These are phyloP conservation scores for Cliona cf. orientalis DNA, from an alignment of 37 sponge, comb jelly and placozoan genomes.

Conservation along the genomic window DNA sequence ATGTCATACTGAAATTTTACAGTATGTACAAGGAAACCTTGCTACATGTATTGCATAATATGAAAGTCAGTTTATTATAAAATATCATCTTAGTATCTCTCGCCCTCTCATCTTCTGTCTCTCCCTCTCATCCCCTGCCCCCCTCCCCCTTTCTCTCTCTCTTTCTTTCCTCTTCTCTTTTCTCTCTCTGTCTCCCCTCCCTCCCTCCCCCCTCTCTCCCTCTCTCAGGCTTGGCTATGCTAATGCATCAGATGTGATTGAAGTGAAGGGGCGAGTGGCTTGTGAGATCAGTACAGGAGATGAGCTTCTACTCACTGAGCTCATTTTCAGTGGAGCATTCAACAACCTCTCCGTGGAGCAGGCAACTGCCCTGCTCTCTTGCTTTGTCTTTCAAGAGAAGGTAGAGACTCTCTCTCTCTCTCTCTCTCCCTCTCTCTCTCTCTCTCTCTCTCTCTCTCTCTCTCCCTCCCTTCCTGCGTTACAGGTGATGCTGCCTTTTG, in stretches of 20 bases:
- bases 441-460: slow-evolving; percentile 41
- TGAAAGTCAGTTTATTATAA: too few species aligned
- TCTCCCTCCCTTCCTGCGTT: slow-evolving; percentile 30
- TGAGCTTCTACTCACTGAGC: slow-evolving; percentile 92
- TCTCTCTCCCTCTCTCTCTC: slow-evolving; percentile 36
- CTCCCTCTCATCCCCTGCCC: too few species aligned
- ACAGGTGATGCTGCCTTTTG: too few species aligned
- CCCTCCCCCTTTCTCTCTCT: too few species aligned
- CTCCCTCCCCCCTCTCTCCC: background rate
- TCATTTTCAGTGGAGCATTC: slow-evolving; percentile 98
- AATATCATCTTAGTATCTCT: too few species aligned
- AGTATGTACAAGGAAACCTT: too few species aligned
- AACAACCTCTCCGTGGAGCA: slow-evolving; percentile 95
- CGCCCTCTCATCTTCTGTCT: too few species aligned
- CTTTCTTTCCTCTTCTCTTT: too few species aligned
- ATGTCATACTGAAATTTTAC: too few species aligned
- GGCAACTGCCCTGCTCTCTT: slow-evolving; percentile 90
- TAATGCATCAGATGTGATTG: slow-evolving; percentile 95
- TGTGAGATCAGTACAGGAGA: slow-evolving; percentile 98
- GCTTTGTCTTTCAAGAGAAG: slow-evolving; percentile 98
- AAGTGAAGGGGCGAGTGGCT: slow-evolving; percentile 97
- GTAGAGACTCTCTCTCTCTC: too few species aligned
- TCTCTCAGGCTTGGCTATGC: slow-evolving; percentile 95
- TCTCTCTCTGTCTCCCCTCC: too few species aligned
- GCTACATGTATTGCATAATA: too few species aligned